phyloP scores from a whole-genome alignment of 2,113 vertebrate species.

The Rhea pennata region DNA sequence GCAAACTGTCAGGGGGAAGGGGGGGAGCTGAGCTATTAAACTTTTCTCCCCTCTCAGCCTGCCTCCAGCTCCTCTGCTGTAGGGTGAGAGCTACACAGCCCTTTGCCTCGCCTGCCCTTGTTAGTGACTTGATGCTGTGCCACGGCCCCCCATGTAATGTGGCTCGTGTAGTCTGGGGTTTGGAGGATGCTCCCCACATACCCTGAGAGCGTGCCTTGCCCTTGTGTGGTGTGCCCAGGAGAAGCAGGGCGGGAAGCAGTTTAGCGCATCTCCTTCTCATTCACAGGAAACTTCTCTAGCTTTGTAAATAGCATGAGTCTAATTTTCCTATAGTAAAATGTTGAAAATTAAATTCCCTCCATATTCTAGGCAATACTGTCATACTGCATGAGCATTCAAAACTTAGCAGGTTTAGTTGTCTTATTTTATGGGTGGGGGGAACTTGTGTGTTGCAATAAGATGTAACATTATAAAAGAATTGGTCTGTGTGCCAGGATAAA shows the following conservation, averaged over 20 bases:
- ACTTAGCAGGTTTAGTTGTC: neutral
- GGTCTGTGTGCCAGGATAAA: neutral
- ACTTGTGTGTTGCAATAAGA: neutral
- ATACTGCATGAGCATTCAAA: neutral
- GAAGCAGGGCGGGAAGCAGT: neutral
- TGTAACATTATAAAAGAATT: neutral
- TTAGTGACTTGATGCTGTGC: neutral
- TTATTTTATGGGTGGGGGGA: neutral
- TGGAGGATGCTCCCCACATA: neutral
- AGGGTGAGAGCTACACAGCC: neutral
- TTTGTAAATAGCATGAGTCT: neutral
- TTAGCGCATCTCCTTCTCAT: neutral
- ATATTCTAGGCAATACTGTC: neutral
- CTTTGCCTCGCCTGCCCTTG: neutral
- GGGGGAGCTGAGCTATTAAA: accelerated
- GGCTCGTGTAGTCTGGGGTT: neutral
- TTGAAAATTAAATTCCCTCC: neutral
- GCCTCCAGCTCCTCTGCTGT: neutral
- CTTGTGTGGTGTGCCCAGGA: accelerated
- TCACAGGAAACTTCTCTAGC: neutral
- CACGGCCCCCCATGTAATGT: accelerated
- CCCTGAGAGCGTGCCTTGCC: neutral
- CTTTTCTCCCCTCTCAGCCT: neutral
- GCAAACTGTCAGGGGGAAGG: accelerated
- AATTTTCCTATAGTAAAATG: neutral